Conservation (phyloP, 2,797 vertebrate species). For the Aselliscus stoliczkanus region DNA sequence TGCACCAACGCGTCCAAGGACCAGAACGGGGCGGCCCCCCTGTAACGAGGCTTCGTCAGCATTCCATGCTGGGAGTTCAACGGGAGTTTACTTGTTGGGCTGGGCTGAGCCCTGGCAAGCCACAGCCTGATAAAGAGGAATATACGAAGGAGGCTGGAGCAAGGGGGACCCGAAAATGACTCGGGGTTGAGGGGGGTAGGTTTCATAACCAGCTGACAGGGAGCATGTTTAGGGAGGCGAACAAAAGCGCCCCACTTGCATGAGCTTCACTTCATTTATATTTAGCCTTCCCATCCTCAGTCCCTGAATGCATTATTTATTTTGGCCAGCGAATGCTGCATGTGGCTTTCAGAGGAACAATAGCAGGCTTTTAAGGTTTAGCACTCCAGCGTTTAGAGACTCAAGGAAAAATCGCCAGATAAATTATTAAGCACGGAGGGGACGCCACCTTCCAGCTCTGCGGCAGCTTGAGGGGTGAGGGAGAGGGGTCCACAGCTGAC, state of each 20-base stretch:
- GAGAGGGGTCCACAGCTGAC: fast-evolving
- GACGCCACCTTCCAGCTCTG: not conserved
- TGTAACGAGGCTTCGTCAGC: slow-evolving; percentile 62
- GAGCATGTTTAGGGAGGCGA: not conserved
- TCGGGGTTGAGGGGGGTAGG: fast-evolving
- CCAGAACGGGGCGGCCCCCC: not conserved
- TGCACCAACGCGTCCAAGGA: slow-evolving; percentile 57
- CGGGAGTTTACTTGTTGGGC: slow-evolving; percentile 67
- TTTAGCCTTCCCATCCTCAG: slow-evolving; percentile 44
- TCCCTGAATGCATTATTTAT: slow-evolving; percentile 65
- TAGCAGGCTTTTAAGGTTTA: slow-evolving; percentile 57
- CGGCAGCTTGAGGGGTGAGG: not conserved
- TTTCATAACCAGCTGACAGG: not conserved
- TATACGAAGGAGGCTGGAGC: not conserved
- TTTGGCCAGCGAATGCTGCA: slow-evolving; percentile 18
- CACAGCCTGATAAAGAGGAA: not conserved
- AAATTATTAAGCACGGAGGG: slow-evolving; percentile 53
- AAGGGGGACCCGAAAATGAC: not conserved
- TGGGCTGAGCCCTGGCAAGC: slow-evolving; percentile 56
- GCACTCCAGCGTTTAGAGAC: slow-evolving; percentile 10
- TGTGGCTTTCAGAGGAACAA: slow-evolving; percentile 48
- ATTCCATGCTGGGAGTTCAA: slow-evolving; percentile 38
- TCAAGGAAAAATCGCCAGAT: slow-evolving; percentile 20
- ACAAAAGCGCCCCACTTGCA: not conserved
- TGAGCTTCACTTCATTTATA: slow-evolving; percentile 49